These are phyloP conservation scores for Rhinolophus ferrumequinum DNA, from an alignment of 2,113 vertebrate genomes.

Conservation along the genomic window DNA sequence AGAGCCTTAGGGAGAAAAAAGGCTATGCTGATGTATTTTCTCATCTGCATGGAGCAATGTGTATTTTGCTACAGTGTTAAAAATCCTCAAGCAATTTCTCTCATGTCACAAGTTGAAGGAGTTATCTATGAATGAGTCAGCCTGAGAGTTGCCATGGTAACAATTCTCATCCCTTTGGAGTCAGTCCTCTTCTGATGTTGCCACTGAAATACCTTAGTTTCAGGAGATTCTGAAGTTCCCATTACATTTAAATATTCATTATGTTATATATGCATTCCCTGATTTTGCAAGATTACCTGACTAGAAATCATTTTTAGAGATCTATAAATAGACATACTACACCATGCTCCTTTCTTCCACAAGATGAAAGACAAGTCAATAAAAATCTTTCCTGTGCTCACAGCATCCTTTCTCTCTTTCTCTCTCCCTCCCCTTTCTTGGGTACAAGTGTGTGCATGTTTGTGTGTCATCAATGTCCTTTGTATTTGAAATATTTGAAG, in stretches of 20 bases:
- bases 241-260: slow-evolving; percentile 76
- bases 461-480: neutral
- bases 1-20: neutral
- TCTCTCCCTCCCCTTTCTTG: neutral
- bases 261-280: slow-evolving; percentile 55
- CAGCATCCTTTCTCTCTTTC: neutral
- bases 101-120: slow-evolving; percentile 76
- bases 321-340: slow-evolving; percentile 68
- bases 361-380: slow-evolving; percentile 63
- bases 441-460: neutral
- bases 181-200: slow-evolving; percentile 50
- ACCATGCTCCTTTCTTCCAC: slow-evolving; percentile 40
- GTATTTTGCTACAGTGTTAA: slow-evolving; percentile 76
- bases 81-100: slow-evolving; percentile 72
- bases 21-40: slow-evolving; percentile 34
- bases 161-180: slow-evolving; percentile 58
- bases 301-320: slow-evolving; percentile 60
- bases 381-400: slow-evolving; percentile 51
- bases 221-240: slow-evolving; percentile 56
- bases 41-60: slow-evolving; percentile 55
- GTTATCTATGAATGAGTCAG: slow-evolving; percentile 81
- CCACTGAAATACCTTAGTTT: slow-evolving; percentile 60
- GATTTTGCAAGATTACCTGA: slow-evolving; percentile 76
- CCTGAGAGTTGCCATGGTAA: slow-evolving; percentile 73
- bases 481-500: slow-evolving; percentile 17